Conservation (phyloP, 2,888 invertebrate genomes). For the Prostheceraeus crozeri region DNA sequence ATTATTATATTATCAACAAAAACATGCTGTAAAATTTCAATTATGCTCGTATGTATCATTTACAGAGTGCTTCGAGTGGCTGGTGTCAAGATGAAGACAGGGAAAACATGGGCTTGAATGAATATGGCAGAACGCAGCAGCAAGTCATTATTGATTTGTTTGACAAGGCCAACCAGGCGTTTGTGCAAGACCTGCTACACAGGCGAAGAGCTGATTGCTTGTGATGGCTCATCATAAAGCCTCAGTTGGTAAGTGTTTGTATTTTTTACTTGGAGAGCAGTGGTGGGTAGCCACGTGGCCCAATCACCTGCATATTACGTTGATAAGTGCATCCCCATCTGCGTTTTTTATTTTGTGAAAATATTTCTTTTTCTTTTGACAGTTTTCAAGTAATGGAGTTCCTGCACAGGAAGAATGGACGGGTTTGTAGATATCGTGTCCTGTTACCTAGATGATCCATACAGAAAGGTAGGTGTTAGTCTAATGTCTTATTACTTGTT, state of each 20-base stretch:
- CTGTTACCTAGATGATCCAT: constrained; percentile 16
- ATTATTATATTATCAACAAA: too few species aligned
- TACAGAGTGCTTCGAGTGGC: constrained; percentile 60
- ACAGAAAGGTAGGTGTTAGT: neutral
- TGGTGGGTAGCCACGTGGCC: neutral
- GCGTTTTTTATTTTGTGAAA: too few species aligned
- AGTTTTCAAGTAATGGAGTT: constrained; percentile 18
- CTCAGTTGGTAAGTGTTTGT: constrained; percentile 6
- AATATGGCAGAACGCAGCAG: constrained; percentile 65
- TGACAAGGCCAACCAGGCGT: constrained; percentile 62
- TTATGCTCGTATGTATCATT: too few species aligned
- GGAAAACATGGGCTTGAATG: constrained; percentile 55
- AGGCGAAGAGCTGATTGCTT: constrained; percentile 13
- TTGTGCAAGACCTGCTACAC: constrained; percentile 61
- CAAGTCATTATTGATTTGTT: constrained; percentile 69
- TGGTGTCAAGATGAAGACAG: constrained; percentile 50
- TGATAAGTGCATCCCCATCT: too few species aligned
- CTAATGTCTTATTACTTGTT: neutral
- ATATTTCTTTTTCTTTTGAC: too few species aligned
- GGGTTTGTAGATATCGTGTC: constrained; percentile 1
- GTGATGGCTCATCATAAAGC: constrained; percentile 6
- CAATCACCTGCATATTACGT: too few species aligned
- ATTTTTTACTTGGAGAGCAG: neutral
- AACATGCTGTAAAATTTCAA: too few species aligned
- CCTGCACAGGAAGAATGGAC: neutral